phyloP scores from a whole-genome alignment of 1,140 invertebrate species.

The Neuroterus valhalla region DNA sequence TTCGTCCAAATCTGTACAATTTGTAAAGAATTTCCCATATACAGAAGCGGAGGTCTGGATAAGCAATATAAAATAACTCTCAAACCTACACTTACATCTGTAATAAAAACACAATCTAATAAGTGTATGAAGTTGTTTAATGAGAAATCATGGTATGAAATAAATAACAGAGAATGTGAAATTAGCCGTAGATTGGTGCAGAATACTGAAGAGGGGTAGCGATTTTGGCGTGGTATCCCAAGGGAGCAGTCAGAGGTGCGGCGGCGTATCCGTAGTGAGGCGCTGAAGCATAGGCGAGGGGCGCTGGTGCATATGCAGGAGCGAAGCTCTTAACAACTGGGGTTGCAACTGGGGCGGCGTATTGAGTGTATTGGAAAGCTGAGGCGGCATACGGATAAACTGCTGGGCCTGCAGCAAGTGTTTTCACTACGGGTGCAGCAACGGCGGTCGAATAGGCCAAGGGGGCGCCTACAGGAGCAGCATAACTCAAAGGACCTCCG shows the following conservation, averaged over 20 bases:
- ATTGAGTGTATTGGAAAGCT: background rate
- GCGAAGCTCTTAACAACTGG: background rate
- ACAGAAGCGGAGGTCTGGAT: too few species aligned
- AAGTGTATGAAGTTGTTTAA: too few species aligned
- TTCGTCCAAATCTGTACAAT: too few species aligned
- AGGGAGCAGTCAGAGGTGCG: background rate
- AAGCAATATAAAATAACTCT: too few species aligned
- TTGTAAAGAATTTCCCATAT: too few species aligned
- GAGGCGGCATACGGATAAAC: slow-evolving; percentile 53
- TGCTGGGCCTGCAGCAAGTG: slow-evolving; percentile 55
- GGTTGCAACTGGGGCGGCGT: slow-evolving; percentile 36
- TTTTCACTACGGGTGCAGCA: slow-evolving; percentile 30
- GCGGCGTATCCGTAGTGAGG: slow-evolving; percentile 5
- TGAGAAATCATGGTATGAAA: too few species aligned
- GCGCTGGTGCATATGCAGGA: slow-evolving; percentile 11
- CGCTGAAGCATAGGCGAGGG: slow-evolving; percentile 19
- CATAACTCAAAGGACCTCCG: slow-evolving; percentile 44
- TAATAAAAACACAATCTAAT: too few species aligned
- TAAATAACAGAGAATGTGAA: too few species aligned
- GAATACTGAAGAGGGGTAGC: too few species aligned
- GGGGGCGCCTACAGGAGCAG: slow-evolving; percentile 37
- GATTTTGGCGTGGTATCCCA: slow-evolving; percentile 7
- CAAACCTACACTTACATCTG: too few species aligned
- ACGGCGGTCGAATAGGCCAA: slow-evolving; percentile 32
- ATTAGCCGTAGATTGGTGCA: too few species aligned